Conservation (phyloP, 1,140 invertebrate genomes). For the Anastrepha obliqua region DNA sequence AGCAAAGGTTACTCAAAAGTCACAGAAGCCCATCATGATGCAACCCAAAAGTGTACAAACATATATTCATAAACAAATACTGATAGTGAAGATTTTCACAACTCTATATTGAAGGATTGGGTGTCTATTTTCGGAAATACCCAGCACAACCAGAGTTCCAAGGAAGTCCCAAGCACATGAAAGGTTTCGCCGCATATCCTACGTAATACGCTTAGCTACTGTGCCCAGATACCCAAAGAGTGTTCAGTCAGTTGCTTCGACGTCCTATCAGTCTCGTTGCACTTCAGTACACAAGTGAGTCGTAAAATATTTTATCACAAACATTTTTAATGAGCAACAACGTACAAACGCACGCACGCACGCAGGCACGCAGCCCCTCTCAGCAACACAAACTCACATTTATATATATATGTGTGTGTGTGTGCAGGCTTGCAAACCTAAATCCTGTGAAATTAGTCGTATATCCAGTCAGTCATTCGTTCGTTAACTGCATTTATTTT, state of each 20-base stretch:
- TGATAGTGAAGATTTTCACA: neutral
- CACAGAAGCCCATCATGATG: constrained; percentile 9
- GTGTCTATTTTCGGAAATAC: constrained; percentile 1
- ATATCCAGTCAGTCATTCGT: constrained; percentile 31
- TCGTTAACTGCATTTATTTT: constrained; percentile 44
- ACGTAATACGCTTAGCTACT: neutral
- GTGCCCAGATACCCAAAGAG: neutral
- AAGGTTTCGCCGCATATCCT: neutral
- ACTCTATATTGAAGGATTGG: neutral
- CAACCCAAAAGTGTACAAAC: constrained; percentile 30
- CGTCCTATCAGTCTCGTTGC: neutral
- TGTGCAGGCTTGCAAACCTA: neutral
- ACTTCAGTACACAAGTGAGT: neutral
- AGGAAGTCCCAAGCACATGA: constrained; percentile 20
- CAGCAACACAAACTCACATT: too few relatives aligned
- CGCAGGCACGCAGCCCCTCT: too few relatives aligned
- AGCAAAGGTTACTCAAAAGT: constrained; percentile 24
- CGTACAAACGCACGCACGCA: neutral
- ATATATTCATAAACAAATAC: neutral
- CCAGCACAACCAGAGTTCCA: neutral
- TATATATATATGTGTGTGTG: too few relatives aligned
- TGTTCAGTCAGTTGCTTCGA: neutral
- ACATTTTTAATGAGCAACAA: neutral
- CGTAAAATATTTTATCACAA: constrained; percentile 23
- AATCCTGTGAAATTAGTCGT: constrained; percentile 35